phyloP scores from a whole-genome alignment of 2,113 vertebrate species.

The Pterocles gutturalis region DNA sequence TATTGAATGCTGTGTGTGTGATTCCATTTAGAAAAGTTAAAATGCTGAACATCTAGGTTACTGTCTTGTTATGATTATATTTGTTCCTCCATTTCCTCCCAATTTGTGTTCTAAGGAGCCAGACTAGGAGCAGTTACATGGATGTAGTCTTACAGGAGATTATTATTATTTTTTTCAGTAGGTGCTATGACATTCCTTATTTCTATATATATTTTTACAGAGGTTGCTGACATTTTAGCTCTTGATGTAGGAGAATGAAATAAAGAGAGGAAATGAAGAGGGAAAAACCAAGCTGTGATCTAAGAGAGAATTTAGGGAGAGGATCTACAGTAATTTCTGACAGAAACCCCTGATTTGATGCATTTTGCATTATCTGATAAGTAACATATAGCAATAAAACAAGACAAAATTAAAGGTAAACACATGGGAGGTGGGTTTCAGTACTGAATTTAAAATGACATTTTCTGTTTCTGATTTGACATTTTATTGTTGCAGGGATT shows the following conservation, averaged over 20 bases:
- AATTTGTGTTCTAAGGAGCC: neutral
- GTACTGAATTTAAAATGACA: neutral
- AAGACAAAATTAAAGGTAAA: neutral
- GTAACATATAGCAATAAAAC: neutral
- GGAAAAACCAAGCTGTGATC: neutral
- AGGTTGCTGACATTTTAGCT: neutral
- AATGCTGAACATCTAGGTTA: neutral
- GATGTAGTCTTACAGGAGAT: neutral
- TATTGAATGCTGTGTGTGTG: neutral
- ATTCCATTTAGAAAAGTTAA: conserved; percentile 4
- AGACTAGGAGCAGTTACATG: neutral
- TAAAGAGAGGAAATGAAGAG: neutral
- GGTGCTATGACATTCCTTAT: neutral
- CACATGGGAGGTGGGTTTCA: neutral
- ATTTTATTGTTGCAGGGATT: neutral
- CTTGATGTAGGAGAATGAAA: neutral
- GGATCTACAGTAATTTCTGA: neutral
- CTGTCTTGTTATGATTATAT: neutral
- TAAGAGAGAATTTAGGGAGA: neutral
- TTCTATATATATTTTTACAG: neutral
- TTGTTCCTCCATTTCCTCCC: neutral
- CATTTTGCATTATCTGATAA: neutral
- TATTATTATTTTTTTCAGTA: neutral
- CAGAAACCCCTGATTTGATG: neutral
- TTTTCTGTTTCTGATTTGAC: neutral